Conservation (phyloP, 2,888 invertebrate species). For the Elegia similella region DNA sequence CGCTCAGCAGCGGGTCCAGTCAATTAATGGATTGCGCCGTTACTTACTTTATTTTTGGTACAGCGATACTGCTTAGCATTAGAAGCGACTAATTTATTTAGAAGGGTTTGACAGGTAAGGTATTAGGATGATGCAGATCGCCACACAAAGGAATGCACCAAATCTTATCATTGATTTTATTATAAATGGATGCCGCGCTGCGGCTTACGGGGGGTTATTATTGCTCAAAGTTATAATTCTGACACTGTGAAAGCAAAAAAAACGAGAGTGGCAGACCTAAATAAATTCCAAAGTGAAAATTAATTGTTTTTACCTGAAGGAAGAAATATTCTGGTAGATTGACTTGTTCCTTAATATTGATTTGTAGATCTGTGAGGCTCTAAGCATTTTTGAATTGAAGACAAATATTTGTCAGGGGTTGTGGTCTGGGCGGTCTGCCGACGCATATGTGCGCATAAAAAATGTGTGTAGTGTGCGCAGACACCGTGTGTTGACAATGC, state of each 20-base stretch:
- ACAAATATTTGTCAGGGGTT: slow-evolving; percentile 73
- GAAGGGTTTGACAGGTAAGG: slow-evolving; percentile 67
- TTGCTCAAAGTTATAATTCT: slow-evolving; percentile 27
- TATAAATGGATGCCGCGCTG: slow-evolving; percentile 41
- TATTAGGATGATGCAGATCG: slow-evolving; percentile 60
- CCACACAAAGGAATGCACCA: slow-evolving; percentile 47
- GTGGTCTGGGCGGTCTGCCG: slow-evolving; percentile 66
- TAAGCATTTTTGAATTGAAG: slow-evolving; percentile 75
- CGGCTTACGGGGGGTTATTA: slow-evolving; percentile 33
- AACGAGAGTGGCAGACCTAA: slow-evolving; percentile 30
- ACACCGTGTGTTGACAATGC: slow-evolving; percentile 69
- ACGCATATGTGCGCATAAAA: slow-evolving; percentile 70
- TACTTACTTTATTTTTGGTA: slow-evolving; percentile 74
- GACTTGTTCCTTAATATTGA: slow-evolving; percentile 58
- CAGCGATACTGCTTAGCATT: slow-evolving; percentile 62
- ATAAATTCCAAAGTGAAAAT: slow-evolving; percentile 33
- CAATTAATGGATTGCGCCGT: slow-evolving; percentile 79
- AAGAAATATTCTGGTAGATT: slow-evolving; percentile 38
- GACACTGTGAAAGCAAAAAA: slow-evolving; percentile 25
- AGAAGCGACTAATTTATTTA: slow-evolving; percentile 69
- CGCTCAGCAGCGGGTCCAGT: slow-evolving; percentile 73
- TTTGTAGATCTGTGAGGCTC: slow-evolving; percentile 58
- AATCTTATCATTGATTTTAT: slow-evolving; percentile 42
- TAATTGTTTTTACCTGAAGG: slow-evolving; percentile 34
- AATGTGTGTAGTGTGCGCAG: slow-evolving; percentile 60